Evolutionary conservation across 1,140 invertebrate species (phyloP).

Genomic region (Eufriesea mexicana): DNA sequence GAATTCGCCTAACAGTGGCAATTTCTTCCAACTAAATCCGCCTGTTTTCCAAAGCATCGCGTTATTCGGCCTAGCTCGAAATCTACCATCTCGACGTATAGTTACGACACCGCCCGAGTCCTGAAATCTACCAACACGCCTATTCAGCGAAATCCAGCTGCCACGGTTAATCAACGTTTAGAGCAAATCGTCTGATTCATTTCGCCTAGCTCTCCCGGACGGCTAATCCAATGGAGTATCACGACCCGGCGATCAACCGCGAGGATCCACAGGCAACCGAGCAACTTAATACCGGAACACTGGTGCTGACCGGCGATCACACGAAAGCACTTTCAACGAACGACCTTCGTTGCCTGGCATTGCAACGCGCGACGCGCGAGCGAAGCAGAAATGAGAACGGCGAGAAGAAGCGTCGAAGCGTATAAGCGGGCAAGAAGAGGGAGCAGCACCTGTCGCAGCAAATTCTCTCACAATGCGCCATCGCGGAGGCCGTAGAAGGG

Average conservation of each 20-base stretch:
- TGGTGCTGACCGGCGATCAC: not conserved
- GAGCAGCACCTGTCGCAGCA: conserved; percentile 29
- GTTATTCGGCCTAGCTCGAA: too few species aligned
- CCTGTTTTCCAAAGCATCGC: too few species aligned
- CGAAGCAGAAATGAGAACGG: not conserved
- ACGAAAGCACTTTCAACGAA: not conserved
- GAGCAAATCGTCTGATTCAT: not conserved
- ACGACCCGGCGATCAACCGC: not conserved
- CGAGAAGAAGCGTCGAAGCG: not conserved
- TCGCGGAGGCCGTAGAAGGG: not conserved
- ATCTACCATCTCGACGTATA: too few species aligned
- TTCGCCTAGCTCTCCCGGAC: not conserved
- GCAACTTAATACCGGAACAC: not conserved
- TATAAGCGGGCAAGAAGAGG: not conserved
- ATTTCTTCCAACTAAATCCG: too few species aligned
- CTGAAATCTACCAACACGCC: too few species aligned
- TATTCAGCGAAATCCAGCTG: too few species aligned
- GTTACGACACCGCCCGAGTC: too few species aligned
- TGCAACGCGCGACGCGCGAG: not conserved
- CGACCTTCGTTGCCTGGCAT: not conserved
- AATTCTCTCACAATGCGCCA: conserved; percentile 18
- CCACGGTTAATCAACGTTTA: too few species aligned
- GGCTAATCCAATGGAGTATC: not conserved
- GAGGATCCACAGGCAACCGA: not conserved
- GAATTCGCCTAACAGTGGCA: too few species aligned